phyloP scores from a whole-genome alignment of 1,140 invertebrate species.

The Trichogramma pretiosum region DNA sequence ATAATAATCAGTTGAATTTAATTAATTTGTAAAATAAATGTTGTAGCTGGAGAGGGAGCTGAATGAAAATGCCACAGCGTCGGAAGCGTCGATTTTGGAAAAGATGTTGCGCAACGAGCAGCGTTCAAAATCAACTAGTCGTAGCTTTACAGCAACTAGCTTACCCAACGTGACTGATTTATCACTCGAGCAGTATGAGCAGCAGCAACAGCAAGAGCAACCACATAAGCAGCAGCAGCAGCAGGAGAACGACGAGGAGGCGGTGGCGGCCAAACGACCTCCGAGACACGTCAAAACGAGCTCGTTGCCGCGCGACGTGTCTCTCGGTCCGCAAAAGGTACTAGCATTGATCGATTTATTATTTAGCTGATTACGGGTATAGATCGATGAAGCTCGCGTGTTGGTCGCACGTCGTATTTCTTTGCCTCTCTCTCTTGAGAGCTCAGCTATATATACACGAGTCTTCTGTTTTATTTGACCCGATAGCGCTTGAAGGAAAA shows the following conservation, averaged over 20 bases:
- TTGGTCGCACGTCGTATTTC: too few species aligned
- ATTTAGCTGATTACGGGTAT: too few species aligned
- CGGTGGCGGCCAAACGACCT: constrained; percentile 5
- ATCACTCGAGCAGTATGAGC: constrained; percentile 9
- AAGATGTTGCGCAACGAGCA: too few species aligned
- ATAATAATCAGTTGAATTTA: too few species aligned
- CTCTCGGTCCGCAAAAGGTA: constrained; percentile 1
- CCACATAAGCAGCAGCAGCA: too few species aligned
- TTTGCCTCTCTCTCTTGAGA: too few species aligned
- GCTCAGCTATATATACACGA: too few species aligned
- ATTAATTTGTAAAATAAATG: too few species aligned
- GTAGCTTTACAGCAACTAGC: constrained; percentile 44
- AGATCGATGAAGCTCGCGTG: too few species aligned
- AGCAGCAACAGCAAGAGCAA: too few species aligned
- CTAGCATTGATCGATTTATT: neutral
- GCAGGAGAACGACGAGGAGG: neutral
- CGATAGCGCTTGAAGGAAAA: neutral
- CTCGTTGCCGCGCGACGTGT: constrained; percentile 5
- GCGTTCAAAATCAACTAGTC: too few species aligned
- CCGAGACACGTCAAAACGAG: constrained; percentile 5
- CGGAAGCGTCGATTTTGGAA: constrained; percentile 13
- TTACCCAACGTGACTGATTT: constrained; percentile 47
- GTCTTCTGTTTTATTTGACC: neutral
- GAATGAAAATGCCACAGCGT: neutral
- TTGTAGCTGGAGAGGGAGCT: neutral